Evolutionary conservation across 1,140 invertebrate species (phyloP).

Genomic region (Luehdorfia chinensis): DNA sequence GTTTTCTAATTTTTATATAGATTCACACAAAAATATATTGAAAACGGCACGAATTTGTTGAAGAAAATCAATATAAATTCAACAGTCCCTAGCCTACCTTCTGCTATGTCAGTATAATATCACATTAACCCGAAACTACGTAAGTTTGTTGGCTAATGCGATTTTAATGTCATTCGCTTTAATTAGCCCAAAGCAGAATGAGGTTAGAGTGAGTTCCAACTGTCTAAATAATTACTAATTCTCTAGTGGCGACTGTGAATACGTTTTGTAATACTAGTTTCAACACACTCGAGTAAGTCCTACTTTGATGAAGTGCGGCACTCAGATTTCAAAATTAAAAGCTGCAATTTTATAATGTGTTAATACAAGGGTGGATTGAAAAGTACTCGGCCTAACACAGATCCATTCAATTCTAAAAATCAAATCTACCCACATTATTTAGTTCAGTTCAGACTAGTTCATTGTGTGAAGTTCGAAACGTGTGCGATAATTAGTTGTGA

Average conservation of each 20-base stretch:
- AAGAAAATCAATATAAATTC: conserved; percentile 23
- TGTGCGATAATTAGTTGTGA: no score
- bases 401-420: no score
- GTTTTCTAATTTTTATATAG: no score
- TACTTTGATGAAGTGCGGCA: not conserved
- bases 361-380: no score
- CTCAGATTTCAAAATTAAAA: not conserved
- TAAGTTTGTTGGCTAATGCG: conserved; percentile 50
- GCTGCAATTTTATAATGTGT: no score
- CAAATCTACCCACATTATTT: no score
- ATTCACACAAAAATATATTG: no score
- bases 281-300: not conserved
- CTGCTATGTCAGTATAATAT: conserved; percentile 26
- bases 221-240: conserved; percentile 59
- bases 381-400: no score
- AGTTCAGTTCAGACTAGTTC: no score
- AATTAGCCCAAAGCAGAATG: conserved; percentile 53
- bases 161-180: conserved; percentile 61
- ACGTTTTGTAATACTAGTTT: conserved; percentile 29
- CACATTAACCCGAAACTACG: conserved; percentile 32
- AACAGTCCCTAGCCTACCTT: conserved; percentile 1
- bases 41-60: no score
- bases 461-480: no score
- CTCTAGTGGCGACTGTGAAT: conserved; percentile 29
- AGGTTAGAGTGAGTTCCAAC: conserved; percentile 53